Evolutionary conservation across 2,113 vertebrate genomes (phyloP).

Genomic region (Holacanthus passer): DNA sequence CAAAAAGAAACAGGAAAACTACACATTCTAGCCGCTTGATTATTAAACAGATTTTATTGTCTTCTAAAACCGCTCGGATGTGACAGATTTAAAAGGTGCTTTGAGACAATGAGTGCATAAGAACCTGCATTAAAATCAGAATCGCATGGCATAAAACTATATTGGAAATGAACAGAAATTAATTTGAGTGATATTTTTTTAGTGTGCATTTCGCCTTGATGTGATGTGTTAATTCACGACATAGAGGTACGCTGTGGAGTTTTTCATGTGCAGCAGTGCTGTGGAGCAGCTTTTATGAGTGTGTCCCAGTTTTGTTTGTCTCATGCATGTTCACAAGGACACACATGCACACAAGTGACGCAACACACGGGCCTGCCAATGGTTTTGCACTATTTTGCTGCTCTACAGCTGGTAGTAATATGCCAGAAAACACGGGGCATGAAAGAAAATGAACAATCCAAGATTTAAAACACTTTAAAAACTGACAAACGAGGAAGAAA

Average conservation of each 20-base stretch:
- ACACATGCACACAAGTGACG: neutral
- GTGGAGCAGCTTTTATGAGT: neutral
- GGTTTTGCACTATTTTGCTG: neutral
- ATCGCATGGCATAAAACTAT: neutral
- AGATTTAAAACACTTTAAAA: neutral
- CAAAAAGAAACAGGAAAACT: neutral
- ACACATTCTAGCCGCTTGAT: neutral
- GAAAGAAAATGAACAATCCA: neutral
- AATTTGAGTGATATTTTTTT: neutral
- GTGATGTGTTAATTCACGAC: constrained; percentile 8
- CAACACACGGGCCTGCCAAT: neutral
- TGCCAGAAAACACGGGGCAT: neutral
- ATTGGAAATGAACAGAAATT: neutral
- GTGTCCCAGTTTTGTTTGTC: neutral
- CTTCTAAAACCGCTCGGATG: neutral
- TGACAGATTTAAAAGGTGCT: constrained; percentile 26
- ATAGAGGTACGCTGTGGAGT: neutral
- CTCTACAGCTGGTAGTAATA: constrained; percentile 16
- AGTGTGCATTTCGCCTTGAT: neutral
- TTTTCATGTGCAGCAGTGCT: neutral
- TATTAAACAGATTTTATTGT: constrained; percentile 14
- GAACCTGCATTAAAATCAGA: constrained; percentile 2
- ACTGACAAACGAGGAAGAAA: neutral
- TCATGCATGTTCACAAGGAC: neutral
- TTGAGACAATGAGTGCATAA: neutral